phyloP scores from a whole-genome alignment of 53 echinoderm and acorn worm genomes.

The Pentamera pediparva region DNA sequence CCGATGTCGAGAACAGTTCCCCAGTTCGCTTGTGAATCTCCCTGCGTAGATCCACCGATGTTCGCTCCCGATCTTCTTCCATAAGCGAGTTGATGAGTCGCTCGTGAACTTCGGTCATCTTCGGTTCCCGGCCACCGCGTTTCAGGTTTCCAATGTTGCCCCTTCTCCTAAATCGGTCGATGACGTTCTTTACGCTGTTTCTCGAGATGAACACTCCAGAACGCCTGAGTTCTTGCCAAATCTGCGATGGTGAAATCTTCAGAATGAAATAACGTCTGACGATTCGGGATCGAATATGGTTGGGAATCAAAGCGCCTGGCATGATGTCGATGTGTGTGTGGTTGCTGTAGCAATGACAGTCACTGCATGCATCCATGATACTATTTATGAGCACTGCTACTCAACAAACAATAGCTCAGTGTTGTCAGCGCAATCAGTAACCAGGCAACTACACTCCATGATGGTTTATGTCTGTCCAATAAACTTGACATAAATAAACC shows the following conservation, averaged over 20 bases:
- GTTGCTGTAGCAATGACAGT: no score
- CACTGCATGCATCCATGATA: no score
- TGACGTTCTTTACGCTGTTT: neutral
- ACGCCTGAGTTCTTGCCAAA: neutral
- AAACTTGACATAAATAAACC: no score
- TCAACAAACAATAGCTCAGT: no score
- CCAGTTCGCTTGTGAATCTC: neutral
- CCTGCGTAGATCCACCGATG: neutral
- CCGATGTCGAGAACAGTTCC: neutral
- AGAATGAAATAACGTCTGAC: neutral
- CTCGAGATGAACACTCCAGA: neutral
- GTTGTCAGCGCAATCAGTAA: no score
- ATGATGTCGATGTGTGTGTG: no score
- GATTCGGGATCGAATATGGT: neutral
- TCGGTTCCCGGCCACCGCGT: neutral
- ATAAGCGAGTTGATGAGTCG: neutral
- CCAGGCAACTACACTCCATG: no score
- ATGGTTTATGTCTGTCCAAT: no score
- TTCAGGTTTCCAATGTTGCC: neutral
- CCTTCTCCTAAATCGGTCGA: neutral
- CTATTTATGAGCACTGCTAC: no score
- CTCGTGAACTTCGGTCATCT: neutral
- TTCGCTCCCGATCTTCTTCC: neutral
- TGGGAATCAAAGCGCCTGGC: neutral
- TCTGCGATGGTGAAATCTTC: neutral